Conservation (phyloP, 2,113 vertebrate genomes). For the Probosciger aterrimus region DNA sequence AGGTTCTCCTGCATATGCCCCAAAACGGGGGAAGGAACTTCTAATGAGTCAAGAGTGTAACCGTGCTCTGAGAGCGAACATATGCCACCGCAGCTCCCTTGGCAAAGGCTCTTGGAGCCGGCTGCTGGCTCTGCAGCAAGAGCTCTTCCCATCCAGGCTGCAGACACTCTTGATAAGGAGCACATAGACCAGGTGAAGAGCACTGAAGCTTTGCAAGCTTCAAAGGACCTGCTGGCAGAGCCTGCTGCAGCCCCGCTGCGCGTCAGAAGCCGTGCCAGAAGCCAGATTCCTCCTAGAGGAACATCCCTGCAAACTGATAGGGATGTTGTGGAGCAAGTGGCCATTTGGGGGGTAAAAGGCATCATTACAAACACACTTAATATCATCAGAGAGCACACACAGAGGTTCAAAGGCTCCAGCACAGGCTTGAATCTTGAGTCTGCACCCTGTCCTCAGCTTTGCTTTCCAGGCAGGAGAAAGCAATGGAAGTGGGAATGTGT, state of each 20-base stretch:
- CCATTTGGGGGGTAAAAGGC: background rate
- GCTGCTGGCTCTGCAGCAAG: background rate
- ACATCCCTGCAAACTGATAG: rapidly evolving
- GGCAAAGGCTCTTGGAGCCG: background rate
- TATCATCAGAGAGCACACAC: background rate
- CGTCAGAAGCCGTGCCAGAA: background rate
- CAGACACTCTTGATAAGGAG: background rate
- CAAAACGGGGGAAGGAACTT: background rate
- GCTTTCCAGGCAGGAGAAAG: background rate
- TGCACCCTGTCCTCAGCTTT: background rate
- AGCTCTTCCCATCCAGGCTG: background rate
- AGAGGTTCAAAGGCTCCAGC: background rate
- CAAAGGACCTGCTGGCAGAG: background rate
- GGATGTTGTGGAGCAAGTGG: rapidly evolving
- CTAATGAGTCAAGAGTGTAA: background rate
- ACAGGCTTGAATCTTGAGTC: rapidly evolving
- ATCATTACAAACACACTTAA: rapidly evolving
- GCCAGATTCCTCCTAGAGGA: background rate
- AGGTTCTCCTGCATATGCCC: background rate
- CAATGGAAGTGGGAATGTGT: rapidly evolving
- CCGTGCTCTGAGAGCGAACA: slow-evolving; percentile 40
- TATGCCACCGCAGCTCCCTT: slow-evolving; percentile 26
- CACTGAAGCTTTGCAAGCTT: background rate
- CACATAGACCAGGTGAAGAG: background rate
- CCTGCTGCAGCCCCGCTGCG: background rate